phyloP scores from a whole-genome alignment of 2,113 vertebrate species.

The Cyphomyrus plagiostoma region DNA sequence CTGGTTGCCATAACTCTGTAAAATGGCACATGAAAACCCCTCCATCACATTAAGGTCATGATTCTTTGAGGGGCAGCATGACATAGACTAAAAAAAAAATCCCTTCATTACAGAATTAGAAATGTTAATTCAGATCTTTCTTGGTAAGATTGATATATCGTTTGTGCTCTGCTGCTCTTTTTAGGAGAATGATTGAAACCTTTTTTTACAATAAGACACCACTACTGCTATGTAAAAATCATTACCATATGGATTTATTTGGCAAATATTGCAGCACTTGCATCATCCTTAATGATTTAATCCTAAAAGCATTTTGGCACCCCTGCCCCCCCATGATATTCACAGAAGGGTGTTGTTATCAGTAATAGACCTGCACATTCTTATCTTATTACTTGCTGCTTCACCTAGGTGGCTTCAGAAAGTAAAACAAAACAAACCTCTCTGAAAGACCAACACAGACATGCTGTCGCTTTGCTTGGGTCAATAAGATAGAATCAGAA shows the following conservation, averaged over 20 bases:
- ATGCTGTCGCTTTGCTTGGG: slow-evolving; percentile 49
- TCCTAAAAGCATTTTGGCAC: not conserved
- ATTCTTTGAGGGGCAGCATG: not conserved
- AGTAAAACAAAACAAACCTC: slow-evolving; percentile 36
- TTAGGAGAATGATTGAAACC: not conserved
- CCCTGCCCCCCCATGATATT: slow-evolving; percentile 7
- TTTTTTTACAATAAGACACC: not conserved
- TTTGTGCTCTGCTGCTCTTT: not conserved
- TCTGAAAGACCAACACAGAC: slow-evolving; percentile 42
- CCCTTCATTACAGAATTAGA: not conserved
- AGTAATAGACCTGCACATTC: slow-evolving; percentile 47
- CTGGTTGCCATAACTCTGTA: not conserved
- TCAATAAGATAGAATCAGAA: slow-evolving; percentile 48
- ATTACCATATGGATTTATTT: not conserved
- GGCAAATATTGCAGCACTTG: not conserved
- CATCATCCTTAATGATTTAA: not conserved
- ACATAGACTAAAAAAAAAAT: not conserved
- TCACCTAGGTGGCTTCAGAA: slow-evolving; percentile 14
- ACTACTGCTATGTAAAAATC: not conserved
- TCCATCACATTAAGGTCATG: not conserved
- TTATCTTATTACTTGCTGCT: slow-evolving; percentile 42
- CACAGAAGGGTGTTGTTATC: slow-evolving; percentile 31
- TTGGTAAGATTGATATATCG: not conserved
- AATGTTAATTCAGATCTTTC: not conserved
- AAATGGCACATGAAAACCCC: not conserved